phyloP scores from a whole-genome alignment of 2,888 invertebrate genomes.

The Conomelus anceps region DNA sequence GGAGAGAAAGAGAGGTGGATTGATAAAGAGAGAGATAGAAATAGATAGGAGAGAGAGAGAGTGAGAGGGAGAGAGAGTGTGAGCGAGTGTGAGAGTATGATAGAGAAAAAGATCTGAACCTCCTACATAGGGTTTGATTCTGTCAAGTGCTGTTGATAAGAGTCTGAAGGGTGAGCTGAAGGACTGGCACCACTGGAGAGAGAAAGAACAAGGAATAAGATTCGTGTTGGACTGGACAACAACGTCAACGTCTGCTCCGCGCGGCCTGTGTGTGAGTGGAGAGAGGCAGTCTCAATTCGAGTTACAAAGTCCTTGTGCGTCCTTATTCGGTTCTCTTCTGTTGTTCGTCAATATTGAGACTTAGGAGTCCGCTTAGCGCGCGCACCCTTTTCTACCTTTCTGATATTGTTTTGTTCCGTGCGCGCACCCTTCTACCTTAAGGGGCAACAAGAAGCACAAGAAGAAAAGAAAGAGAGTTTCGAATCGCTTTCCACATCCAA shows the following conservation, averaged over 20 bases:
- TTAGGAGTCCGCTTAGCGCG: not conserved
- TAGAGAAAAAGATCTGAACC: not conserved
- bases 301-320: not conserved
- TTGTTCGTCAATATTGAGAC: not conserved
- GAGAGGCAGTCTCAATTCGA: too few relatives aligned
- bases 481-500: not conserved
- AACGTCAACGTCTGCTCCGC: too few relatives aligned
- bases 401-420: not conserved
- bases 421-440: not conserved
- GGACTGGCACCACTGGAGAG: not conserved
- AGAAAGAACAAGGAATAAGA: too few relatives aligned
- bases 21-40: too few relatives aligned
- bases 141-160: too few relatives aligned
- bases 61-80: too few relatives aligned
- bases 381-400: not conserved
- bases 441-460: not conserved
- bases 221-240: too few relatives aligned
- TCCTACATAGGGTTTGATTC: not conserved
- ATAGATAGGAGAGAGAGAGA: too few relatives aligned
- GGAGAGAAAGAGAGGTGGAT: not conserved
- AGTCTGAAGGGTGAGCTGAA: not conserved
- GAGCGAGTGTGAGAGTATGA: too few relatives aligned
- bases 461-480: not conserved
- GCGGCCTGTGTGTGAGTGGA: too few relatives aligned
- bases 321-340: too few relatives aligned